Evolutionary conservation across 1,140 invertebrate species (phyloP).

Genomic region (Macrosteles quadrilineatus): DNA sequence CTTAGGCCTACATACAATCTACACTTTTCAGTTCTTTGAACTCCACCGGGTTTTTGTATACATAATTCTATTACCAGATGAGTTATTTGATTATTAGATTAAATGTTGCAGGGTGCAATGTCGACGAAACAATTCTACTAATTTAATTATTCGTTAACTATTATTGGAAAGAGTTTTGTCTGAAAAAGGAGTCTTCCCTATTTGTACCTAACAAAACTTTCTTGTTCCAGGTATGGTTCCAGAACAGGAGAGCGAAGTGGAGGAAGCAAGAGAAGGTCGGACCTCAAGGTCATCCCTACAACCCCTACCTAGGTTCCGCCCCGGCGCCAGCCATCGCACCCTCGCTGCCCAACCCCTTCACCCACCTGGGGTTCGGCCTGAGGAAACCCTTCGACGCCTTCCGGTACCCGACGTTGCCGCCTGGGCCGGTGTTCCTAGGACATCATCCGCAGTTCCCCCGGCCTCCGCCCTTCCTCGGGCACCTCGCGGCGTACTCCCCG

Average conservation of each 20-base stretch:
- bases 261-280: constrained; percentile 86
- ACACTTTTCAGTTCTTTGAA: too few species aligned
- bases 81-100: too few species aligned
- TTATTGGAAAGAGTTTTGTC: too few species aligned
- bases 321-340: constrained; percentile 64
- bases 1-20: too few species aligned
- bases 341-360: constrained; percentile 75
- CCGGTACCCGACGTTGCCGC: constrained; percentile 55
- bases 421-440: constrained; percentile 51
- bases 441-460: constrained; percentile 63
- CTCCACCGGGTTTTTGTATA: too few species aligned
- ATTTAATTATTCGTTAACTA: too few species aligned
- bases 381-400: constrained; percentile 81
- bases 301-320: constrained; percentile 69
- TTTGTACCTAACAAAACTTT: too few species aligned
- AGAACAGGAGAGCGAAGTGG: constrained; percentile 94
- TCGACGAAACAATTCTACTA: too few species aligned
- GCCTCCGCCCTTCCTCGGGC: constrained; percentile 60
- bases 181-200: too few species aligned
- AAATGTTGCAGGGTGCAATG: too few species aligned
- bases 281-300: constrained; percentile 87
- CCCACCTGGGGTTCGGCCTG: constrained; percentile 69
- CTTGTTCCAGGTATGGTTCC: constrained; percentile 91
- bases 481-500: constrained; percentile 55
- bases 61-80: too few species aligned